A percentile compares a stretch with the other conserved stretches of the same genome.
These are phyloP conservation scores for Harmothoe impar DNA, from an alignment of 2,888 invertebrate species.

Conservation along the genomic window DNA sequence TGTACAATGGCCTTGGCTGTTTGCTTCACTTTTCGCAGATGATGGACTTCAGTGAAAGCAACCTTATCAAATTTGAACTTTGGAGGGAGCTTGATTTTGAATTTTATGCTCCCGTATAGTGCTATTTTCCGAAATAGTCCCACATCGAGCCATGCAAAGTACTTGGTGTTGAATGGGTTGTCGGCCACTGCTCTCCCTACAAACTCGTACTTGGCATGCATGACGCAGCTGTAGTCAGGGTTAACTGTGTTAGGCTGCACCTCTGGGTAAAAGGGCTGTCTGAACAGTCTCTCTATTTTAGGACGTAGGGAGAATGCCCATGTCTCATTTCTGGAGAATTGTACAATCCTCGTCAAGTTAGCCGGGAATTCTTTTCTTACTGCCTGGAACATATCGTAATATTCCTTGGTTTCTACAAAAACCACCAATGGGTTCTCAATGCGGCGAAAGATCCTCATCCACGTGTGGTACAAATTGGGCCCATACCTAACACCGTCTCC, in stretches of 20 bases:
- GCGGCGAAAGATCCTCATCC: not conserved
- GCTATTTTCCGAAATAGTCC: not conserved
- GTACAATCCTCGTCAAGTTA: not conserved
- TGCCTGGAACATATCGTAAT: not conserved
- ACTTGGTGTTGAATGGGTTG: not conserved
- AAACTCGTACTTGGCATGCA: slow-evolving; percentile 18
- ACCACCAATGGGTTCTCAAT: not conserved
- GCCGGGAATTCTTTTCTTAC: not conserved
- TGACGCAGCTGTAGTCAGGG: not conserved
- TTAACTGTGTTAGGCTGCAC: not conserved
- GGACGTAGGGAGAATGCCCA: not conserved
- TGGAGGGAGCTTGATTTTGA: not conserved
- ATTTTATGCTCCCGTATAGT: not conserved
- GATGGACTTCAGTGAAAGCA: not conserved
- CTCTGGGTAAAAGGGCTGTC: slow-evolving; percentile 74
- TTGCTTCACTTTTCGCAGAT: not conserved
- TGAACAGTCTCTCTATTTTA: not conserved
- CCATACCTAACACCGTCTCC: not conserved
- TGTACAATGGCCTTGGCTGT: not conserved
- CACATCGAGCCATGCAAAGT: not conserved
- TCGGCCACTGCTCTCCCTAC: not conserved
- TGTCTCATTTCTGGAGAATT: not conserved
- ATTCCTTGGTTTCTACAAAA: not conserved
- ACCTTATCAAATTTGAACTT: not conserved
- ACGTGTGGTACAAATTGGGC: not conserved